Conservation (phyloP, 2,797 vertebrate genomes). For the Threskiornis aethiopicus region DNA sequence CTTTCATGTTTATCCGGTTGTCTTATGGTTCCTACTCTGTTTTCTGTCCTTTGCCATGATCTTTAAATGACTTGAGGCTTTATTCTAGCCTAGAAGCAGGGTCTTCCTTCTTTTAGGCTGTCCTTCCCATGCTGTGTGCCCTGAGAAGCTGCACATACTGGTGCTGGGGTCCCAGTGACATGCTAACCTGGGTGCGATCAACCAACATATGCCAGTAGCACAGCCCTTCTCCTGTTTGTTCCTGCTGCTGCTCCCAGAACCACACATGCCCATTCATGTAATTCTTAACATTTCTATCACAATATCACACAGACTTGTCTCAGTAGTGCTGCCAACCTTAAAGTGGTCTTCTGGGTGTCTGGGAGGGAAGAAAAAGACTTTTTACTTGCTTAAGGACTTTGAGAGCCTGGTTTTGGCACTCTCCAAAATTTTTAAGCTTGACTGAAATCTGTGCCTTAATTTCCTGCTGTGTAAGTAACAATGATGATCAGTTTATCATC, state of each 20-base stretch:
- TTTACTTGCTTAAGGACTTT: neutral
- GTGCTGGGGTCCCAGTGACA: neutral
- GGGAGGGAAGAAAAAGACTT: neutral
- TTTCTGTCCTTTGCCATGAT: neutral
- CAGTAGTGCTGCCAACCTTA: neutral
- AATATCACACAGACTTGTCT: neutral
- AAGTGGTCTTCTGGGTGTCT: neutral
- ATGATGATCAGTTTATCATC: neutral
- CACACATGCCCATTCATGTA: neutral
- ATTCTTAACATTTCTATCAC: neutral
- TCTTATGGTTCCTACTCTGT: neutral
- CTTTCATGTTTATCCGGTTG: neutral
- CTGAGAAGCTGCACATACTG: neutral
- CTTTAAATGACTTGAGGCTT: neutral
- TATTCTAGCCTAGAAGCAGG: neutral
- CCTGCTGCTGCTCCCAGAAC: neutral
- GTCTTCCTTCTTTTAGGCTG: neutral
- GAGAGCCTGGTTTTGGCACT: neutral
- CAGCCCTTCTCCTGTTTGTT: neutral
- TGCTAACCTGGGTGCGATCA: neutral
- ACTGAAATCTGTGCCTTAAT: neutral
- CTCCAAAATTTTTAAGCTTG: neutral
- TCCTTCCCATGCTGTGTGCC: accelerated
- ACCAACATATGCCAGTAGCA: neutral
- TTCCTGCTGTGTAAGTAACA: neutral